Base-by-base conservation (phyloP, 2,113 vertebrate genomes). In the Microcebus jonahi region DNA sequence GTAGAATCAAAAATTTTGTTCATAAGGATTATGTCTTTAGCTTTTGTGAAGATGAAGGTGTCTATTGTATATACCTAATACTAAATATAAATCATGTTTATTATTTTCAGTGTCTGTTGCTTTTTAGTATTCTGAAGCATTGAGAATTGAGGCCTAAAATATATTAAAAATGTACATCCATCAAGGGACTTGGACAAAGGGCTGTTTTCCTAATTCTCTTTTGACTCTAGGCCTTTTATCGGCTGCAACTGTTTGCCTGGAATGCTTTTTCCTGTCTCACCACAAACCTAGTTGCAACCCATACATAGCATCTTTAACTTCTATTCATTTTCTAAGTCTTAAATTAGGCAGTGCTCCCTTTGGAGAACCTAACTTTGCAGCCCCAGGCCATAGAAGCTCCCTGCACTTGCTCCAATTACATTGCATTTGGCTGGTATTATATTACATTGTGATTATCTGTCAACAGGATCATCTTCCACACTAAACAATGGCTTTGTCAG, bases 1-100 rank as follows among this genome's bases (percentile, higher is more conserved):
- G 65, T 36, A 70, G 68, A 91, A 91, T 84, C 48, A 93, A 91
- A 80, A 93, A 29, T 10, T 93, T 88, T 81, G 11, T 80, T 29
- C n/a, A 80, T 20, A 84, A 93, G 12, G 48, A 61, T 94, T 73
- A 36, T 45, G 27, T 45, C 21, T 85, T 94, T 67, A 91, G n/a
- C 14, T 93, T 94, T 79, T n/a, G 0, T 73, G 39, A 89, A 94
- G 29, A 90, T 76, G 14, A 76, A 95, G 21, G 6, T 73, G 3
- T 93, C 15, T 94, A 21, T 39, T 79, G 15, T 59, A 59, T 79
- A 61, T 68, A 5, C 13, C 2, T 71, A 79, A 79, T 86, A 11
- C 0, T 27, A 75, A 81, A 91, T 73, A 91, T 81, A 91, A 70
- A 73, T 90, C 29, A 34, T 34, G 8, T 70, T 86, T 75, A 68